Base-by-base conservation (phyloP, 2,888 invertebrate species). In the Pristionchus japonicus region DNA sequence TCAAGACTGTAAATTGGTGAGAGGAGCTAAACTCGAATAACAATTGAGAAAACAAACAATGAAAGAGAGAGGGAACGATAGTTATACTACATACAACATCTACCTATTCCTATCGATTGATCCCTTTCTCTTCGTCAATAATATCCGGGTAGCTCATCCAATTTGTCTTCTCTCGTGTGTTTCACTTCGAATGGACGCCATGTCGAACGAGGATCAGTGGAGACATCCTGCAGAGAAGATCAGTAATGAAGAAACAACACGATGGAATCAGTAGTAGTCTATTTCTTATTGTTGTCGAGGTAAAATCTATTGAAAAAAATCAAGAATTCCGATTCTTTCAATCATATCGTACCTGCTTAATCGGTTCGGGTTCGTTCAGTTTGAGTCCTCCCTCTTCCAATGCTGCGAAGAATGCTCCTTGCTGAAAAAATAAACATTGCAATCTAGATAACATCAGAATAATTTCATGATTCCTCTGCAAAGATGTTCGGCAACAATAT, bases 361-460 rank as follows among this genome's bases (percentile, higher is more conserved):
- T 67, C 13, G 86, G 47, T 27, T 64, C 67, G 4, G 47, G 67
- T 67, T 86, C 86, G 9, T 47, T 67, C 67, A 86, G 37, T 37
- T 37, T 43, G 27, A 86, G 31, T 47, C 86, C 86, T 43, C 89
- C 89, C 17, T 89, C 87, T 37, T 88, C 64, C 43, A 92, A 86
- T n/a, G 91, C 91, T n/a, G 70, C 86, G 86, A 92, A 90, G 80
- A 92, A 92, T 17, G 90, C 90, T 64, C 85, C 80, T 88, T 89
- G 88, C 91, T 91, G 40, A n/a, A 90, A 91, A 31, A 7, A 40
- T 34, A n/a, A n/a, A n/a, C n/a, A n/a, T n/a, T 23, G 57, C 17
- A 61, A 61, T n/a, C 23, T 61, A 61, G n/a, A 0, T n/a, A 61
- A 61, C 11, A 61, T n/a, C 4, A 40, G 37, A 34, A 74, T 23